Evolutionary conservation across 2,113 vertebrate genomes (phyloP), one percentile per base, ranked within the genome.

Genomic region (Pterocles orientalis): DNA sequence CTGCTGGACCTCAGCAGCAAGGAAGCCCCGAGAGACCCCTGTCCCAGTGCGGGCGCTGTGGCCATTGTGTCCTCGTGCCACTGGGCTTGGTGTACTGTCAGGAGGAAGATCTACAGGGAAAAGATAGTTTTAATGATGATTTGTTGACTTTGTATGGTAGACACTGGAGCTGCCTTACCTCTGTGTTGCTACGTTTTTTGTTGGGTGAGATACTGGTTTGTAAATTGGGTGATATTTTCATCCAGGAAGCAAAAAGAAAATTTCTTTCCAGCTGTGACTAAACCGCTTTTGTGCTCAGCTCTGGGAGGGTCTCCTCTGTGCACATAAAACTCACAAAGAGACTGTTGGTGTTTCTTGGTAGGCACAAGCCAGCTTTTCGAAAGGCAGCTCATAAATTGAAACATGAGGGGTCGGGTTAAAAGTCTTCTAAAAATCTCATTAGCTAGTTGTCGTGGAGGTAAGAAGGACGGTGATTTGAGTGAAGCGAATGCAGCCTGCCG

Each of bases 271-370:
- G 26, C 53, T 81, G 34, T 86, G 69, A 79, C 48, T 71, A 77
- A 95, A 50, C 68, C 69, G 61, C 25, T 88, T 96, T 94, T 86
- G 64, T 93, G 12, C 82, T 75, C 66, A 68, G 43, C 64, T 81
- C 45, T 58, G 28, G 25, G 62, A 88, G 31, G 13, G 31, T 28
- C 33, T 82, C 14, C 33, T 77, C 71, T 68, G 65, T 45, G 45
- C 41, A 48, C 39, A 39, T 56, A 43, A 65, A 70, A 20, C 45
- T 75, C n/a, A 64, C 18, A 26, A 86, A 61, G 62, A 76, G 20
- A 18, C 36, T 39, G 28, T 62, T 86, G 72, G 43, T 5, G 1
- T 69, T 88, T 62, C 60, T 43, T 69, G 39, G 24, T 88, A 48
- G 34, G 31, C 51, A 48, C 26, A 62, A 57, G 58, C 34, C 33